Percentiles rank a stretch among this genome's conserved stretches.
phyloP scores from a whole-genome alignment of 2,113 vertebrate species.

The Microcebus jonahi region DNA sequence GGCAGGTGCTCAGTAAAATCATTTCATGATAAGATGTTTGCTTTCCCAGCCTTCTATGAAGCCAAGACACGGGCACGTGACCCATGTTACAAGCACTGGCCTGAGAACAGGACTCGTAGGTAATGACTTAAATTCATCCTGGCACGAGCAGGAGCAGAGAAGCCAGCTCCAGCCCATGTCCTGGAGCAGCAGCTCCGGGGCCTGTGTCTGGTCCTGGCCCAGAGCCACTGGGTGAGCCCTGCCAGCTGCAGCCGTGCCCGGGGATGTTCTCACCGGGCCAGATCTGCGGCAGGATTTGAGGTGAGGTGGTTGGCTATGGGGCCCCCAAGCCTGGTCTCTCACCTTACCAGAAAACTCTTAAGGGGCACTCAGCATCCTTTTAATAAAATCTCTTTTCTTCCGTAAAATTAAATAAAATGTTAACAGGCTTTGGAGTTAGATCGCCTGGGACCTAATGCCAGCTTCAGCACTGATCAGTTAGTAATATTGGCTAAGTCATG shows the following conservation, averaged over 20 bases:
- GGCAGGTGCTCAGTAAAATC: background rate
- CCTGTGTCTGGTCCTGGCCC: background rate
- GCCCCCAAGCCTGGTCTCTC: background rate
- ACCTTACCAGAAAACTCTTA: background rate
- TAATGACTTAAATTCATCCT: background rate
- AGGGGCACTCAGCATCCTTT: background rate
- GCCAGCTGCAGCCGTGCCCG: background rate
- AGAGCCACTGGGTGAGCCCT: background rate
- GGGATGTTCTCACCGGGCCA: background rate
- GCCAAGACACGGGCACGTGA: background rate
- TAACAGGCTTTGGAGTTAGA: background rate
- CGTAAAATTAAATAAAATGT: background rate
- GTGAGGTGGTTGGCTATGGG: background rate
- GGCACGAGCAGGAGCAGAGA: background rate
- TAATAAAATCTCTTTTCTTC: background rate
- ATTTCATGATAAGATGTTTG: background rate
- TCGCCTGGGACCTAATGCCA: background rate
- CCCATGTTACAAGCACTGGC: background rate
- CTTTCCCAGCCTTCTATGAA: background rate
- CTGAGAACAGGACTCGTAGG: background rate
- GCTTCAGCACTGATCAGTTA: background rate
- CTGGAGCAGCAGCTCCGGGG: background rate
- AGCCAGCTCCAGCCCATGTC: background rate
- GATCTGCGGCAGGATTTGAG: background rate
- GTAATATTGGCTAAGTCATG: background rate